These are phyloP conservation scores for Helleia helle DNA, from an alignment of 2,888 invertebrate genomes.

Conservation along the genomic window DNA sequence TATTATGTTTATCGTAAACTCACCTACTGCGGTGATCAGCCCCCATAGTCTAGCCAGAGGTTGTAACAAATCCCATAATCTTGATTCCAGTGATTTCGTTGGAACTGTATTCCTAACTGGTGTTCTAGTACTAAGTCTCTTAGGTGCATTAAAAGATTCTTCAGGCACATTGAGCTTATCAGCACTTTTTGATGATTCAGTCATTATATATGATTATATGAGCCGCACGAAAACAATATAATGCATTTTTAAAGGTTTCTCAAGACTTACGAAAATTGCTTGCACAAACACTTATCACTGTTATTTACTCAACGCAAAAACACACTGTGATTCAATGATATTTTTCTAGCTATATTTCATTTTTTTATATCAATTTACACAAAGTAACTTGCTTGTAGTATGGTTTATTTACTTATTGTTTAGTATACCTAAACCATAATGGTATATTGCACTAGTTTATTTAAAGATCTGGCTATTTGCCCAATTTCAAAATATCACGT, in stretches of 20 bases:
- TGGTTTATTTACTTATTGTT: constrained; percentile 1
- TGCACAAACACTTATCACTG: neutral
- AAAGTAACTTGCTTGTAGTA: neutral
- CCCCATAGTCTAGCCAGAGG: constrained; percentile 64
- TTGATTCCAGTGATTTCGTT: constrained; percentile 46
- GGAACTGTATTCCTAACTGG: constrained; percentile 31
- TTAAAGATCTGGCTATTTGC: constrained; percentile 3
- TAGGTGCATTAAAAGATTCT: constrained; percentile 27
- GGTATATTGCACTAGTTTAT: constrained; percentile 4
- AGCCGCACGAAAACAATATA: neutral
- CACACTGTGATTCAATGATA: neutral
- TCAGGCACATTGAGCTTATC: constrained; percentile 35
- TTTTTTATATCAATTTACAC: too few relatives aligned
- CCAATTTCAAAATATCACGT: constrained; percentile 7
- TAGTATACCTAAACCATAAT: neutral
- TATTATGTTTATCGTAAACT: constrained; percentile 26
- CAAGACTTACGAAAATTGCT: neutral
- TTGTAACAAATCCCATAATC: constrained; percentile 58
- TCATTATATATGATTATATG: constrained; percentile 16
- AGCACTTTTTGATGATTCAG: constrained; percentile 30
- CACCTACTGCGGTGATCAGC: constrained; percentile 56
- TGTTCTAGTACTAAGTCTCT: constrained; percentile 25
- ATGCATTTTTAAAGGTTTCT: neutral
- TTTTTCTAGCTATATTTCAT: neutral
- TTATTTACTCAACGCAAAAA: constrained; percentile 5